These are phyloP conservation scores for Amphimallon solstitiale DNA, from an alignment of 2,888 invertebrate species.

Conservation along the genomic window DNA sequence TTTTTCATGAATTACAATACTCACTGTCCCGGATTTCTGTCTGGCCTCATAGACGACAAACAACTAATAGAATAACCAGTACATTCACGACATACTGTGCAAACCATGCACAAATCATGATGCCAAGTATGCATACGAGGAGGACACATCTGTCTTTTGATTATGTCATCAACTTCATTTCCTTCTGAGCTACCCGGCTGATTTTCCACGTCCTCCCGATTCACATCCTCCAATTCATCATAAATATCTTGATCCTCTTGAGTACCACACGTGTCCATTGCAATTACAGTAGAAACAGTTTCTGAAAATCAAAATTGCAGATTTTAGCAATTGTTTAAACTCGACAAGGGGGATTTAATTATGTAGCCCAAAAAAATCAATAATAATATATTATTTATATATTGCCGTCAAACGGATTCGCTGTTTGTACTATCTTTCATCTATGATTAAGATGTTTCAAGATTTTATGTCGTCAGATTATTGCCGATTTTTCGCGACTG, in stretches of 20 bases:
- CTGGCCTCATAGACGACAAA: constrained; percentile 75
- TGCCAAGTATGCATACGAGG: constrained; percentile 82
- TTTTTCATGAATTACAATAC: constrained; percentile 60
- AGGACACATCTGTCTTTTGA: constrained; percentile 66
- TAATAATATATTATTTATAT: too few species aligned
- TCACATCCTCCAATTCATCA: constrained; percentile 66
- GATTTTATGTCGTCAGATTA: too few species aligned
- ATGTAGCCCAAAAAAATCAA: too few species aligned
- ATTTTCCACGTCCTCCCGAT: constrained; percentile 67
- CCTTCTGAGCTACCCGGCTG: constrained; percentile 58
- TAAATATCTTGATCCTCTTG: constrained; percentile 65
- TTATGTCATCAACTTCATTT: constrained; percentile 48
- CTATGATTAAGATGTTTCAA: too few species aligned
- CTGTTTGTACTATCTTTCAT: too few species aligned
- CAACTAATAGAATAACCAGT: constrained; percentile 92
- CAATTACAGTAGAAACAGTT: constrained; percentile 54
- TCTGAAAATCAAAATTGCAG: too few species aligned
- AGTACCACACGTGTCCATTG: constrained; percentile 69
- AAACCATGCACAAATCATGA: constrained; percentile 86
- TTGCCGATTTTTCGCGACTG: too few species aligned
- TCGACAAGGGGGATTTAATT: too few species aligned
- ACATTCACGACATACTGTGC: constrained; percentile 91
- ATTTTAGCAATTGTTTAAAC: too few species aligned
- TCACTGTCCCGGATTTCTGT: constrained; percentile 88
- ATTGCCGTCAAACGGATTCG: too few species aligned